Evolutionary conservation across 2,888 invertebrate genomes (phyloP), one percentile per base, ranked within the genome.

Genomic region (Macrosiphum euphorbiae): DNA sequence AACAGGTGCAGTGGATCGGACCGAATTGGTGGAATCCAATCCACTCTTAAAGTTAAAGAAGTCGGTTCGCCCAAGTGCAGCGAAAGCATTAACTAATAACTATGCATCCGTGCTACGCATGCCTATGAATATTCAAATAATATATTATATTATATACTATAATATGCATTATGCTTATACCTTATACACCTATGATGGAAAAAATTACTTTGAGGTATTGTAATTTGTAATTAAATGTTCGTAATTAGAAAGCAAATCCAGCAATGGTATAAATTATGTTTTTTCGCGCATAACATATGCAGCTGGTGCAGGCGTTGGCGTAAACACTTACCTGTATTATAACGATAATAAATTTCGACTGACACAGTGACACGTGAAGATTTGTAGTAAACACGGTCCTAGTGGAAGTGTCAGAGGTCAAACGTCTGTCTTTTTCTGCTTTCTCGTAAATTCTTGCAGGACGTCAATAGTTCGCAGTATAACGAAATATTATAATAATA

Each of bases 361-460:
- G 47, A 86, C 86, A 85, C 55, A 24, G 20, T 5, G 58, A 86
- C 86, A 85, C 55, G 44, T 44, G 85, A 91, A 85, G 91, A 91
- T 84, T 91, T 85, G 84, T 85, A 20, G 85, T 47, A 58, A 87
- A 92, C 61, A 67, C 35, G 13, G 35, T 78, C 78, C 35, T 13
- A 10, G 85, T 52, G 61, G 50, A 67, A 67, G 35, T 47, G 88
- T 92, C 87, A 92, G 92, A 92, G 92, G 92, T 92, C 67, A 92
- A 67, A 92, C 87, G 91, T 24, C 86, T 35, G 90, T 67, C 26
- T 41, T 67, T 92, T 92, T 67, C 67, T 61, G 92, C 92, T 92
- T 92, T 92, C 92, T 88, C 92, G 88, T 67, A 67, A 88, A 92
- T 92, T 67, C 92, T 67, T 28, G 67, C 28, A 41, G 41, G 67